Evolutionary conservation across 2,888 invertebrate genomes (phyloP).

Genomic region (Gasteruption jaculator): DNA sequence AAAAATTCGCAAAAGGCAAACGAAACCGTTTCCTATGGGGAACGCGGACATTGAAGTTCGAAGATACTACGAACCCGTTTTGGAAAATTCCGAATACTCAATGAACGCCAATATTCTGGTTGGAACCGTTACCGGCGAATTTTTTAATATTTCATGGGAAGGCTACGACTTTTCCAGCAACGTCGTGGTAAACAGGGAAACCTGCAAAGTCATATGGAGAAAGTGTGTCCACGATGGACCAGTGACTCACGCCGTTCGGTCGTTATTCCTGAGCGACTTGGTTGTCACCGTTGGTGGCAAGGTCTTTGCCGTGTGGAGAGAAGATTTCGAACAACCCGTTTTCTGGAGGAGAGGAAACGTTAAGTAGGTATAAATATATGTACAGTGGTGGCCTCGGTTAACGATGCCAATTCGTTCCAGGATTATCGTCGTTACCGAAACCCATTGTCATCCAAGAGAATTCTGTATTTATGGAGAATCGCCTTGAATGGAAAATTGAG

Average conservation of each 20-base stretch:
- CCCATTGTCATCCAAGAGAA: too few relatives aligned
- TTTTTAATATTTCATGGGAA: conserved; percentile 57
- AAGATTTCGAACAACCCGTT: conserved; percentile 61
- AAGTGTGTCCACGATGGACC: conserved; percentile 67
- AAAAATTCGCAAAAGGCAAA: conserved; percentile 24
- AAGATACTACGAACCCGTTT: conserved; percentile 29
- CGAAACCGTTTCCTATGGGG: conserved; percentile 16
- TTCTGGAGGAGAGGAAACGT: conserved; percentile 63
- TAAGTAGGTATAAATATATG: conserved; percentile 31
- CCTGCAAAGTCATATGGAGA: conserved; percentile 50
- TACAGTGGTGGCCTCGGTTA: too few relatives aligned
- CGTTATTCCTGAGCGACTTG: conserved; percentile 61
- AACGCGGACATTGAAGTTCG: conserved; percentile 26
- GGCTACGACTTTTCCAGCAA: conserved; percentile 66
- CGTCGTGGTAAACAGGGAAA: conserved; percentile 60
- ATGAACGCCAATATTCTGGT: conserved; percentile 31
- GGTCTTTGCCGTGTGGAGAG: conserved; percentile 72
- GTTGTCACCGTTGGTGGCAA: conserved; percentile 71
- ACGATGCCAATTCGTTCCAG: too few relatives aligned
- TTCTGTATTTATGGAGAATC: too few relatives aligned
- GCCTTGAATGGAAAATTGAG: too few relatives aligned
- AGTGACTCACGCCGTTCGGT: conserved; percentile 58
- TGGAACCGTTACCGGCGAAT: conserved; percentile 46
- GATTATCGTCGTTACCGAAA: too few relatives aligned
- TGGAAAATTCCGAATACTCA: conserved; percentile 28